Evolutionary conservation across 2,888 invertebrate species (phyloP), one percentile per base, ranked within the genome.

Genomic region (Brachyptera putata): DNA sequence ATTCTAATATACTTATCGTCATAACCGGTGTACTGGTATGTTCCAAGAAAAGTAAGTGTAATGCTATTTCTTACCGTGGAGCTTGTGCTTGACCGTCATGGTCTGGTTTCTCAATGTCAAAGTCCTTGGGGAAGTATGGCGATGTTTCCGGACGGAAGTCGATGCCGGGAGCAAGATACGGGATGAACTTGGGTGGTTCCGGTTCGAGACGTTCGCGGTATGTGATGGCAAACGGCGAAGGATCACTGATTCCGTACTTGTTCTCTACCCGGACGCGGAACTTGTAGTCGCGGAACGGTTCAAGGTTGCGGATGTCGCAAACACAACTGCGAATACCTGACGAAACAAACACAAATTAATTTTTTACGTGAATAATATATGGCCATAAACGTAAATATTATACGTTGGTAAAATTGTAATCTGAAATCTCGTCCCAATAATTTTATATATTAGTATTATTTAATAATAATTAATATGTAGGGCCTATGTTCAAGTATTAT

Each of bases 191-290:
- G 0, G 89, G 87, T 57, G 87, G 84, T 55, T 89, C 89, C 0
- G 90, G 89, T 70, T 90, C 85, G 18, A 92, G 77, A 71, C 86
- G 87, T 60, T 86, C 81, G 64, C 91, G 77, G 71, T 88, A 86
- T 0, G 94, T 93, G 69, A 86, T 81, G 1, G 91, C 91, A 71
- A 86, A 89, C 1, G 96, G 95, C 60, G 95, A 95, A 0, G 98
- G 97, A 72, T 98, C 97, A 75, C 95, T 95, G 66, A 95, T 85
- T 43, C 98, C 98, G 73, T 90, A 94, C 73, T 93, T 91, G 77
- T 98, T 99, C 74, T 97, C 96, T 1, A 98, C 98, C 36, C 96
- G 83, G 37, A 98, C 85, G 62, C 99, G 83, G 80, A 97, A 95
- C 74, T 90, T 89, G 77, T 99, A 99, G 76, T 97, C 96, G 65